Base-by-base conservation (phyloP, 2,113 vertebrate species). In the Cygnus atratus region DNA sequence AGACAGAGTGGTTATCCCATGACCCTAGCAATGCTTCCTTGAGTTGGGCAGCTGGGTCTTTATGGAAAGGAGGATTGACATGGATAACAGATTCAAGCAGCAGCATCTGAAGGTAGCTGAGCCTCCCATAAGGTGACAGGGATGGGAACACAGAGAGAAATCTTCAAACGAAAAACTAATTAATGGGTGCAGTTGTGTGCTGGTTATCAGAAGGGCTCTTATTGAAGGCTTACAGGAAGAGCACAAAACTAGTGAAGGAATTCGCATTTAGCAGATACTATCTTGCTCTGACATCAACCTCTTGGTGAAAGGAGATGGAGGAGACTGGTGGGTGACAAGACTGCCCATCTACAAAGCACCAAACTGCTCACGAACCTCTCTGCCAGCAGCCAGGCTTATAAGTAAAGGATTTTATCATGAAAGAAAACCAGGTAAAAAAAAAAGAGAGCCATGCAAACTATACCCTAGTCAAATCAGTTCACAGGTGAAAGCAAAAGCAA, bases 141-240 rank as follows among this genome's bases (percentile, higher is more conserved):
- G 57, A 78, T 86, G 48, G 58, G 39, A 88, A 48, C 59, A 50
- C 26, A 50, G 63, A 78, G 46, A 78, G 72, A 90, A 81, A 78
- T 52, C 54, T 84, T 80, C 90, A 78, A 35, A 83, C 44, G 58
- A 92, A 87, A 59, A 90, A 43, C 84, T 89, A 95, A 96, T 93
- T 94, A 94, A 93, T 68, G 43, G 88, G 55, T 55, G 46, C 58
- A 46, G 62, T 75, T 80, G 43, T 66, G 54, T 77, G 61, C 67
- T 58, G 17, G 37, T 90, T 96, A 95, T 87, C 81, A 68, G 88
- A 68, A 81, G 65, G 44, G 50, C 58, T 84, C 68, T 88, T 87
- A 93, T 94, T 95, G 63, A 41, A 90, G 19, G 52, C 91, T 85
- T 86, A 58, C 79, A 88, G 87, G 78, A 81, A 91, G 70, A 88